A percentile compares a stretch with the other conserved stretches of the same genome.
Conservation (phyloP, 2,113 vertebrate species). For the Phylloscopus whistleri region DNA sequence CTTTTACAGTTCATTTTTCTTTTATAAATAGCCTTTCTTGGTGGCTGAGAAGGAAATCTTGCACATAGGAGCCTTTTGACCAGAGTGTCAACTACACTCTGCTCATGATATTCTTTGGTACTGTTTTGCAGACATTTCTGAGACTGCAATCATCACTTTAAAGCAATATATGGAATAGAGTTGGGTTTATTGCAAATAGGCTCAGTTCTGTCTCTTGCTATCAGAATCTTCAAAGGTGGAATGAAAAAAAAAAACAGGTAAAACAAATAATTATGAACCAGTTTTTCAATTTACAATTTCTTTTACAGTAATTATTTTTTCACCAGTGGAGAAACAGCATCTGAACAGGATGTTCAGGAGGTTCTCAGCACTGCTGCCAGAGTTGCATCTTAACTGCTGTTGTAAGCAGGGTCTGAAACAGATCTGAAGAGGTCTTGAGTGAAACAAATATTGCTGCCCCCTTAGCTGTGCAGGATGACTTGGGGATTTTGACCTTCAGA, state of each 20-base stretch:
- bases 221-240: background rate
- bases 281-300: background rate
- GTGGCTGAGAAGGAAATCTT: background rate
- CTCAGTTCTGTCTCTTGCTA: background rate
- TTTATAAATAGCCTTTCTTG: background rate
- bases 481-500: background rate
- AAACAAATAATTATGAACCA: background rate
- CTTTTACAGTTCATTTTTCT: background rate
- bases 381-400: background rate
- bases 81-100: background rate
- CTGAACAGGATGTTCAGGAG: background rate
- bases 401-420: background rate
- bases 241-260: background rate
- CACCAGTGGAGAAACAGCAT: background rate
- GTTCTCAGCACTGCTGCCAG: background rate
- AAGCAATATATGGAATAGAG: background rate
- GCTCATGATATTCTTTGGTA: background rate
- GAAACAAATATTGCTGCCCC: background rate
- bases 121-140: background rate
- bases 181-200: background rate
- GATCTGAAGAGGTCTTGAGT: background rate
- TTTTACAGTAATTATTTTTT: background rate
- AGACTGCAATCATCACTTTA: background rate
- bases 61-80: background rate
- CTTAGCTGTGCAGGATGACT: background rate